Percentiles rank a stretch among this genome's conserved stretches.
Evolutionary conservation across 2,113 vertebrate genomes (phyloP).

Genomic region (Chaenocephalus aceratus): DNA sequence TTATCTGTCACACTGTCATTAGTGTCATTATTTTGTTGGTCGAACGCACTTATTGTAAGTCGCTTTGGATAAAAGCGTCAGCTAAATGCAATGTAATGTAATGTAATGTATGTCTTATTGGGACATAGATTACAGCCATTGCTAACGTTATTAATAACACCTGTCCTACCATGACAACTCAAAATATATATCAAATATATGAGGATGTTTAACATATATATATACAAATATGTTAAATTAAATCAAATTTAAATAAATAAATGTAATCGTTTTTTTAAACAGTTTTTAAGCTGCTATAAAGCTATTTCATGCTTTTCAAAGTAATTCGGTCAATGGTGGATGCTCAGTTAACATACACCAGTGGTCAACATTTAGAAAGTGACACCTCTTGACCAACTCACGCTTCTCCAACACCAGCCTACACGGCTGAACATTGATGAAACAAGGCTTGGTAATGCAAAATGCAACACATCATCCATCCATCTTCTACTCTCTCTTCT

Average conservation of each 20-base stretch:
- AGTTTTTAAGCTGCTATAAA: not conserved
- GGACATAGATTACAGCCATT: not conserved
- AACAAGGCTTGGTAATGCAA: not conserved
- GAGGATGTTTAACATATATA: not conserved
- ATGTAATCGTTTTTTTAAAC: not conserved
- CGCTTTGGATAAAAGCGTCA: too few species aligned
- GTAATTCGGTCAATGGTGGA: constrained; percentile 73
- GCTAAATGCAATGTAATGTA: too few species aligned
- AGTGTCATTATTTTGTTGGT: too few species aligned
- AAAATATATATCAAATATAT: not conserved
- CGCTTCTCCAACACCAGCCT: constrained; percentile 7
- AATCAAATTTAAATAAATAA: not conserved
- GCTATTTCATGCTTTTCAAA: constrained; percentile 38
- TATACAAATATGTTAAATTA: not conserved
- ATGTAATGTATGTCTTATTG: not conserved
- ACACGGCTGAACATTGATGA: constrained; percentile 6
- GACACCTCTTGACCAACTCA: constrained; percentile 42
- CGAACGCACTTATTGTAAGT: too few species aligned
- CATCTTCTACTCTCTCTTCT: too few species aligned
- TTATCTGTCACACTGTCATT: not conserved
- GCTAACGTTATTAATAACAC: not conserved
- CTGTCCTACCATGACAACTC: not conserved
- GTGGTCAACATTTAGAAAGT: constrained; percentile 58
- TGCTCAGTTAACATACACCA: constrained; percentile 58
- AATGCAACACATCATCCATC: not conserved